phyloP scores from a whole-genome alignment of 1,140 invertebrate genomes.

The Cataglyphis hispanica region DNA sequence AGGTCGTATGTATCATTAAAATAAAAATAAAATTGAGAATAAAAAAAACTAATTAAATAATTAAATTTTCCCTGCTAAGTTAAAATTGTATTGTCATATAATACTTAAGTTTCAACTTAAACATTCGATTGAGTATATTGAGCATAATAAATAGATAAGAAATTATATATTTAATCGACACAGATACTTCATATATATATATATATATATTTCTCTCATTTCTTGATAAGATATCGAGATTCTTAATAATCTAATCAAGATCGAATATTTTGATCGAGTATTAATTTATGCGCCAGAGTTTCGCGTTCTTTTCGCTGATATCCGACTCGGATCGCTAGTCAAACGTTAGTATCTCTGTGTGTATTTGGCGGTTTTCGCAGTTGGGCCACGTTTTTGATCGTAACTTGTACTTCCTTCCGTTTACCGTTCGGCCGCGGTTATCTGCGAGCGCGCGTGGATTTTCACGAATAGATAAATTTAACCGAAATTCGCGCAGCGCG shows the following conservation, averaged over 20 bases:
- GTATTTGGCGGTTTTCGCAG: constrained; percentile 21
- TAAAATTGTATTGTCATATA: background rate
- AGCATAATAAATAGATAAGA: background rate
- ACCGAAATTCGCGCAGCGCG: constrained; percentile 7
- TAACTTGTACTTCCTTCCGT: constrained; percentile 34
- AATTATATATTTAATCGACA: too few relatives aligned
- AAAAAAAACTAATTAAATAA: background rate
- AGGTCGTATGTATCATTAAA: background rate
- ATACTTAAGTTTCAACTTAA: background rate
- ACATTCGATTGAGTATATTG: too few relatives aligned
- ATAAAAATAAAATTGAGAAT: background rate
- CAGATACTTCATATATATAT: background rate
- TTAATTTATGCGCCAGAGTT: background rate
- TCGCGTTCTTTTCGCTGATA: background rate
- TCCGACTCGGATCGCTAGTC: background rate
- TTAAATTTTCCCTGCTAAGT: background rate
- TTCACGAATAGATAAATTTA: constrained; percentile 45
- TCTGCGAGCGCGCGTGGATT: constrained; percentile 5
- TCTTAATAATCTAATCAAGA: background rate
- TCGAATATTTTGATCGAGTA: background rate
- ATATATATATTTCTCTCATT: background rate
- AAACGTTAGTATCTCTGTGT: constrained; percentile 18
- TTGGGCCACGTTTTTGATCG: constrained; percentile 48
- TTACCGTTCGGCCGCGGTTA: constrained; percentile 15
- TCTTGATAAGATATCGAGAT: background rate